Evolutionary conservation across 2,797 vertebrate species (phyloP).

Genomic region (Varecia variegata): DNA sequence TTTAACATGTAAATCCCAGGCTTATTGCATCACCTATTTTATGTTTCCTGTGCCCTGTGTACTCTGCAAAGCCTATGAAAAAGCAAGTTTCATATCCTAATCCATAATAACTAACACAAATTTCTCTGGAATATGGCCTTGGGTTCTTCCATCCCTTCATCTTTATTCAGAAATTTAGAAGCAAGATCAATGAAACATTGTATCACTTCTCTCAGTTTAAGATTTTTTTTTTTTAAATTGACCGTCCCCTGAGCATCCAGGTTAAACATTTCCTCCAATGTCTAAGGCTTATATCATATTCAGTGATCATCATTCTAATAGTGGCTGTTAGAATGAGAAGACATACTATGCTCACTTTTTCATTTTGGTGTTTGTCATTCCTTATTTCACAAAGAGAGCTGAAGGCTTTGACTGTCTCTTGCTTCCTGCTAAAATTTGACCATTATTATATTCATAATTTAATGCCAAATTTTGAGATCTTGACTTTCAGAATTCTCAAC

Average conservation of each 20-base stretch:
- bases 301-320: not conserved
- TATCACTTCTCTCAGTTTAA: not conserved
- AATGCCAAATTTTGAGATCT: not conserved
- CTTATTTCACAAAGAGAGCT: not conserved
- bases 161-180: not conserved
- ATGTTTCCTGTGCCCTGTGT: not conserved
- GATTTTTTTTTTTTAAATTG: not conserved
- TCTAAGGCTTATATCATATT: not conserved
- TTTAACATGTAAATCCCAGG: not conserved
- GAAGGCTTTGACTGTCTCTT: not conserved
- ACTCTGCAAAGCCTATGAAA: not conserved
- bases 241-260: no score
- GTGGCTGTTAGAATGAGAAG: no score
- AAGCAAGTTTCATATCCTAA: not conserved
- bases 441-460: not conserved
- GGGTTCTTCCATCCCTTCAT: not conserved
- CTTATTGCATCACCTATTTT: not conserved
- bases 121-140: not conserved
- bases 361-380: not conserved
- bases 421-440: not conserved
- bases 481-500: not conserved
- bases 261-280: not conserved
- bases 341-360: rapidly evolving
- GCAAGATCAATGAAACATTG: not conserved
- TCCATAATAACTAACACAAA: not conserved